Conservation (phyloP, 1,140 invertebrate genomes). For the Marisa cornuarietis region DNA sequence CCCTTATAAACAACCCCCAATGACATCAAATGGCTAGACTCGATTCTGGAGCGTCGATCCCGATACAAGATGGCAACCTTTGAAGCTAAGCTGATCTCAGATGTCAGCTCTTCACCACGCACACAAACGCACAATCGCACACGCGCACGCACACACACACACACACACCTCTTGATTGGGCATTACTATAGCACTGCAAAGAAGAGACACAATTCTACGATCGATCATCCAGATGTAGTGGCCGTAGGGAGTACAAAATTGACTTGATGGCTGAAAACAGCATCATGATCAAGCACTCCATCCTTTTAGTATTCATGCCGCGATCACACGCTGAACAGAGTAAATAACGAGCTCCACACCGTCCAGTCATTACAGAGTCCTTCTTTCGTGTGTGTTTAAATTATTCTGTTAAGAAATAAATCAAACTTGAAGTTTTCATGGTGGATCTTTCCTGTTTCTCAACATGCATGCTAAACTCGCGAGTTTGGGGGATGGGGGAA, state of each 20-base stretch:
- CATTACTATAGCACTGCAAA: neutral
- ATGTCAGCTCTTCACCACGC: neutral
- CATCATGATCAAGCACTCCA: neutral
- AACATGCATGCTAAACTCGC: too few species aligned
- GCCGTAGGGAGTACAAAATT: neutral
- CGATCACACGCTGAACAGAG: neutral
- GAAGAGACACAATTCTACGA: neutral
- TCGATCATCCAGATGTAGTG: neutral
- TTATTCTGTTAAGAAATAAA: too few species aligned
- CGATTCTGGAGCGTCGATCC: neutral
- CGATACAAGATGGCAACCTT: neutral
- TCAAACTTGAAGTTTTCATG: too few species aligned
- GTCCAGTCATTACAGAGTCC: neutral
- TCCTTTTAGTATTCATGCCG: neutral
- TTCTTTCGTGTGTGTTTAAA: too few species aligned
- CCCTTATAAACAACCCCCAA: too few species aligned
- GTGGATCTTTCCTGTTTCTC: too few species aligned
- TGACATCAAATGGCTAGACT: too few species aligned
- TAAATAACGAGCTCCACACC: neutral
- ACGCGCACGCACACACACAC: constrained; percentile 9
- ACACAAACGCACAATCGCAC: neutral
- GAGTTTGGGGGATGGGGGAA: too few species aligned
- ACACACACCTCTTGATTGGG: constrained; percentile 6
- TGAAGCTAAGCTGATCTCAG: neutral
- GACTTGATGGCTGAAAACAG: neutral